Base-by-base conservation (phyloP, 1,140 invertebrate genomes). In the Drosophila takahashii region DNA sequence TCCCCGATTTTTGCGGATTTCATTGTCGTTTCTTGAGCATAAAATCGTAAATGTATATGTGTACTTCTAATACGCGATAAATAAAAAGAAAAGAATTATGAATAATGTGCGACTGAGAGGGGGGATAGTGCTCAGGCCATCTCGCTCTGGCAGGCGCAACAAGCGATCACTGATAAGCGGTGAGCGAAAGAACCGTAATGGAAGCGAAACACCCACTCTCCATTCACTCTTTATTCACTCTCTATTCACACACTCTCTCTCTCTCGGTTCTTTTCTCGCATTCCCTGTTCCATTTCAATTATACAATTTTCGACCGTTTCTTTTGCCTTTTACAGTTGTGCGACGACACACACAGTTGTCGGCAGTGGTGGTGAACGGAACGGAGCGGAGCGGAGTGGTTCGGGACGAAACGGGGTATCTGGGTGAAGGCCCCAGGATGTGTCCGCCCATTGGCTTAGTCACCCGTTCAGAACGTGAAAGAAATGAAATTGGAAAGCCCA, bases 121-220 rank as follows among this genome's bases (percentile, higher is more conserved):
- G 18, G 9, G 15, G 26, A 22, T 52, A 29, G 27, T 4, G 29
- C 13, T 29, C 16, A 27, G 10, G 51, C 61, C 48, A 32, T 70
- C 59, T 58, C 73, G 13, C 59, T 86, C 48, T 41, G 37, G 22
- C 45, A 16, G 54, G 32, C 41, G 53, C 72, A 62, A 79, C 70
- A 51, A 61, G 62, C 78, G 81, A 81, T 83, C 83, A 47, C 59
- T 89, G 84, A 84, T 85, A 85, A 85, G 81, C 47, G 50, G 18
- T 34, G 36, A 61, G 58, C 15, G 53, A 41, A 44, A 59, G 59
- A 48, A 74, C 53, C 32, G 54, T 16, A 34, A 52, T 61, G 81
- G 61, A 34, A 71, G 50, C 65, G 66, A 44, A 73, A 69, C 66
- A 32, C 64, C 15, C 59, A 8, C 42, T 39, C 75, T 53, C 45